Evolutionary conservation across 2,888 invertebrate species (phyloP).

Genomic region (Phalera bucephala): DNA sequence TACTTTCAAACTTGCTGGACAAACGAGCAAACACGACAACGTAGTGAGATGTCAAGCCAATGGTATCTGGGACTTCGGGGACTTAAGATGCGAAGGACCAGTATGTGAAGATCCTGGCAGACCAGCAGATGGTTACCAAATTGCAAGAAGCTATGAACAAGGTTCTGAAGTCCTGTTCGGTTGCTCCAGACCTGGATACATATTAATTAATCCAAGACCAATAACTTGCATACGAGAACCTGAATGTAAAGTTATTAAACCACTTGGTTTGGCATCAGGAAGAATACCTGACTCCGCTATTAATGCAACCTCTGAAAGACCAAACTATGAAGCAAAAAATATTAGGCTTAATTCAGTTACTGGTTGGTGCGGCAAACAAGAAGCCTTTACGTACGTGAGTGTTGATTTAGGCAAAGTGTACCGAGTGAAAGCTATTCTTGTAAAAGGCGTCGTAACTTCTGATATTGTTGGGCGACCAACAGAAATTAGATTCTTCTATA

Average conservation of each 20-base stretch:
- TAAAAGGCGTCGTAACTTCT: conserved; percentile 97
- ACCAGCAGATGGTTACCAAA: conserved; percentile 95
- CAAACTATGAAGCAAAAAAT: conserved; percentile 95
- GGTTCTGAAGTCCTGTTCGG: conserved; percentile 95
- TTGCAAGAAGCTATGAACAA: conserved; percentile 92
- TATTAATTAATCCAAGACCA: conserved; percentile 94
- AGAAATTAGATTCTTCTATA: conserved; percentile 98
- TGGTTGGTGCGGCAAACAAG: conserved; percentile 98
- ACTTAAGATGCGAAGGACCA: conserved; percentile 97
- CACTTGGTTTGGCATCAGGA: conserved; percentile 95
- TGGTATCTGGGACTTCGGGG: conserved; percentile 98
- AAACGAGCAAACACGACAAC: conserved; percentile 95
- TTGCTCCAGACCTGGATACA: conserved; percentile 95
- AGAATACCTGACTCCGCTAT: conserved; percentile 97
- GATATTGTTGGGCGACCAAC: conserved; percentile 98
- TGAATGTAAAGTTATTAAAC: conserved; percentile 95
- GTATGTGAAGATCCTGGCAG: conserved; percentile 98
- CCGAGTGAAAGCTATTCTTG: conserved; percentile 95
- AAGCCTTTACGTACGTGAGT: conserved; percentile 97
- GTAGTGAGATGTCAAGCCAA: conserved; percentile 95
- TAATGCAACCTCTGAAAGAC: conserved; percentile 96
- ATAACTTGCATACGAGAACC: conserved; percentile 96
- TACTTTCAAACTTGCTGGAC: conserved; percentile 96
- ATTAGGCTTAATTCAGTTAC: conserved; percentile 95
- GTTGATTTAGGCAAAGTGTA: conserved; percentile 97